Percentiles rank a stretch among this genome's conserved stretches.
Conservation (phyloP, 2,113 vertebrate species). For the Phyllostomus discolor region DNA sequence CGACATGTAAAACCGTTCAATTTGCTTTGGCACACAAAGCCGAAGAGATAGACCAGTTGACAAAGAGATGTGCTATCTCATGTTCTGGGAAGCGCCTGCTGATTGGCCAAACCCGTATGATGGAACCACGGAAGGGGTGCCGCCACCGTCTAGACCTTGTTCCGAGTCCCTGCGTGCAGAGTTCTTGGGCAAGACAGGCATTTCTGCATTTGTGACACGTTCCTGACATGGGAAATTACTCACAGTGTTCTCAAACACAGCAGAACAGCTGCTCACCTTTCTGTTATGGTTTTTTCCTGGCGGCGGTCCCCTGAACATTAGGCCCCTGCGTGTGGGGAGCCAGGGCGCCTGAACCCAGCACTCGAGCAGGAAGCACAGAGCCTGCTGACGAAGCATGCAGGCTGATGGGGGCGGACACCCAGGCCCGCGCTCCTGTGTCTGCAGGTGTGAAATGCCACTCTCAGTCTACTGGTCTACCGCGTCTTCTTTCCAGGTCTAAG, state of each 20-base stretch:
- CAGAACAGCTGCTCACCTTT: neutral
- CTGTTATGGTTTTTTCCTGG: neutral
- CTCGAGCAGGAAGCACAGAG: neutral
- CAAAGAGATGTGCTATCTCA: neutral
- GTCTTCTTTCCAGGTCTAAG: neutral
- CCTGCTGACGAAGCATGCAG: neutral
- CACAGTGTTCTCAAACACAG: neutral
- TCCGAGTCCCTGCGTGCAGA: neutral
- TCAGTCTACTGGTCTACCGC: neutral
- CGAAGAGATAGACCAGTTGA: neutral
- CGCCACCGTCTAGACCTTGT: neutral
- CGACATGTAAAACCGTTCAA: neutral
- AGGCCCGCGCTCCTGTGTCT: neutral
- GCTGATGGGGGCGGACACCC: conserved; percentile 1
- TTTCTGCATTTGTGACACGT: neutral
- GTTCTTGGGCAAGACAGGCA: neutral
- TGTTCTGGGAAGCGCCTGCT: neutral
- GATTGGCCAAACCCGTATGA: rapidly evolving
- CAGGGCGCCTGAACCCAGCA: neutral
- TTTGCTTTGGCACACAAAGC: neutral
- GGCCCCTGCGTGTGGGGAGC: neutral
- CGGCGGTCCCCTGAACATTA: neutral
- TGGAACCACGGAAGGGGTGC: rapidly evolving
- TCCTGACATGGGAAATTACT: neutral
- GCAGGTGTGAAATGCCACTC: conserved; percentile 13